Evolutionary conservation across 2,113 vertebrate species (phyloP), one percentile per base, ranked within the genome.

Genomic region (Zosterops hypoxanthus): DNA sequence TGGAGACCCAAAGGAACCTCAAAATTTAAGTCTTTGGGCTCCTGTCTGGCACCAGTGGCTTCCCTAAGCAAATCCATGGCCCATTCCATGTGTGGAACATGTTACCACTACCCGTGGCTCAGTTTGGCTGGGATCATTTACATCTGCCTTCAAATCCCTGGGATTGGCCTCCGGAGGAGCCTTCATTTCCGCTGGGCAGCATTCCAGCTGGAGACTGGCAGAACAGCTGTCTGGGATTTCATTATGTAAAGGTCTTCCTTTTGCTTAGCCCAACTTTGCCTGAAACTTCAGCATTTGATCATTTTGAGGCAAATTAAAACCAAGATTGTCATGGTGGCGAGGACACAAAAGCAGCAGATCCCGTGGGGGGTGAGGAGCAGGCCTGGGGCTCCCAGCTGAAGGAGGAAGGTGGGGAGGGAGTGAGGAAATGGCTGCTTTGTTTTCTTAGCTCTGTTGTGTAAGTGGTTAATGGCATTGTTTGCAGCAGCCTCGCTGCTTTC

Each of bases 391-490:
- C 16, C 4, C 1, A 14, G 6, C 60, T 63, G 1, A 6, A 73
- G 64, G 73, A 68, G 36, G 77, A 56, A 91, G 81, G 78, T 95
- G 91, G 66, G 47, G 63, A 91, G 81, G 42, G 73, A 22, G 42
- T 34, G 71, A 93, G 82, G 94, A 95, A 96, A 92, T 25, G 55
- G 66, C 70, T 63, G 70, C 91, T 94, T 85, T 95, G 91, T 94
- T 96, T 96, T 77, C 78, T 72, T 65, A n/a, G 87, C 64, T 83
- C 64, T 41, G 68, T 88, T 93, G 85, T 94, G 92, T 94, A 95
- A 92, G 33, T 91, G 60, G 92, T 90, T 93, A 77, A 73, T 85
- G 78, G 90, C 61, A 73, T 86, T 95, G 96, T 95, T 93, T 95
- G 91, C 49, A 73, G 81, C 73, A 52, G 86, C 1, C 21, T 55